phyloP scores from a whole-genome alignment of 2,797 vertebrate species.

The Labroides dimidiatus region DNA sequence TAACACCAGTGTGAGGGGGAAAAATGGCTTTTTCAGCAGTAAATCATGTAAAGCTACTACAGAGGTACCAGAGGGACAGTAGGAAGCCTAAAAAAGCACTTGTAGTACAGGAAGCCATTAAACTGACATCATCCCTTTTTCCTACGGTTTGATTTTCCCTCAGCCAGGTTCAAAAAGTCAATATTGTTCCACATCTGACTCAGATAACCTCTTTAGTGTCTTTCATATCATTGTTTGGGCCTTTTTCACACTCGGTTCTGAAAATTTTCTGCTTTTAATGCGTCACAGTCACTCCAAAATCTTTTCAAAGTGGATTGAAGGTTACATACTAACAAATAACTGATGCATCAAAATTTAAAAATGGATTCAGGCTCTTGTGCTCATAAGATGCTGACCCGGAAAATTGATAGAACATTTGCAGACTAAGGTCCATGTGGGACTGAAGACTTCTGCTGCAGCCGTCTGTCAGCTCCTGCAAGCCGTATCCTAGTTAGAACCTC shows the following conservation, averaged over 20 bases:
- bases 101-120: conserved; percentile 14
- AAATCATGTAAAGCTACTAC: too few species aligned
- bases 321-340: conserved; percentile 7
- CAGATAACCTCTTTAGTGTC: background rate
- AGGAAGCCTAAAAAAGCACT: too few species aligned
- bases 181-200: conserved; percentile 15
- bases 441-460: conserved; percentile 15
- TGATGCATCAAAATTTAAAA: conserved; percentile 10
- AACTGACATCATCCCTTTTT: conserved; percentile 13
- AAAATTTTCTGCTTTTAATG: conserved; percentile 2
- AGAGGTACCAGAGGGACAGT: too few species aligned
- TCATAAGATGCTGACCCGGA: conserved; percentile 16
- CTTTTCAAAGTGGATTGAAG: background rate
- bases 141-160: conserved; percentile 11
- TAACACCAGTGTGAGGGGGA: too few species aligned
- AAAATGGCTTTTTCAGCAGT: too few species aligned
- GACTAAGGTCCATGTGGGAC: conserved; percentile 21
- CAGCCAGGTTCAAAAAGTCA: conserved; percentile 3
- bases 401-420: conserved; percentile 21
- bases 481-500: conserved; percentile 30
- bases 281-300: background rate
- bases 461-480: conserved; percentile 27
- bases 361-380: conserved; percentile 14
- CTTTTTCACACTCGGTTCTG: background rate
- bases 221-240: background rate